Percentiles rank a stretch among this genome's conserved stretches.
These are phyloP conservation scores for Pseudochaenichthys georgianus DNA, from an alignment of 2,797 vertebrate species.

Conservation along the genomic window DNA sequence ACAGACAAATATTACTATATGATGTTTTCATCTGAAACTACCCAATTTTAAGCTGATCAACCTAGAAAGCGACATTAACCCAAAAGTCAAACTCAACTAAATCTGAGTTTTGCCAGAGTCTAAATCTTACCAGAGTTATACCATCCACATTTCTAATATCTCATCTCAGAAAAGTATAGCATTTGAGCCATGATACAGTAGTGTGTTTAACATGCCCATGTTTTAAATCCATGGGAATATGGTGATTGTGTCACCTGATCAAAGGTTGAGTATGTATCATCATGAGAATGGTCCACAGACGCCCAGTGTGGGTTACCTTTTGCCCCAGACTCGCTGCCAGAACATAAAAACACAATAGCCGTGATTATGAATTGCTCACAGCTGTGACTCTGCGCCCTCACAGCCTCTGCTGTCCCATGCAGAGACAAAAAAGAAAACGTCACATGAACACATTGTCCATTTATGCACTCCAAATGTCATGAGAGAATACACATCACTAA, in stretches of 20 bases:
- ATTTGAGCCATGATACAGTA: neutral
- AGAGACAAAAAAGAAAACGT: slow-evolving; percentile 42
- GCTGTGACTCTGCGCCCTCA: slow-evolving; percentile 42
- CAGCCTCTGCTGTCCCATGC: slow-evolving; percentile 37
- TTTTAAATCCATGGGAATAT: neutral
- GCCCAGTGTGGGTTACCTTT: slow-evolving; percentile 27
- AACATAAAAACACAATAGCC: slow-evolving; percentile 48
- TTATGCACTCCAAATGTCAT: slow-evolving; percentile 71
- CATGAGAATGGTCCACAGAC: slow-evolving; percentile 24
- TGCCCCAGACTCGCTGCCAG: slow-evolving; percentile 30
- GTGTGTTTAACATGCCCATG: neutral
- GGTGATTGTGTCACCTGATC: slow-evolving; percentile 45
- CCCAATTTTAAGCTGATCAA: neutral
- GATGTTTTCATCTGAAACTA: neutral
- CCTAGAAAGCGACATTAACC: neutral
- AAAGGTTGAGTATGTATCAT: slow-evolving; percentile 38
- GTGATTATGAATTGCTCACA: slow-evolving; percentile 58
- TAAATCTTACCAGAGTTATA: neutral
- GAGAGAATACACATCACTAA: slow-evolving; percentile 70
- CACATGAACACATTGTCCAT: slow-evolving; percentile 67
- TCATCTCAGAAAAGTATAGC: neutral
- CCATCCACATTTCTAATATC: neutral
- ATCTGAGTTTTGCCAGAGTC: neutral
- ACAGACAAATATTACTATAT: neutral
- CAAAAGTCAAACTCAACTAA: neutral